phyloP scores from a whole-genome alignment of 2,113 vertebrate species.

The Leuciscus idus region DNA sequence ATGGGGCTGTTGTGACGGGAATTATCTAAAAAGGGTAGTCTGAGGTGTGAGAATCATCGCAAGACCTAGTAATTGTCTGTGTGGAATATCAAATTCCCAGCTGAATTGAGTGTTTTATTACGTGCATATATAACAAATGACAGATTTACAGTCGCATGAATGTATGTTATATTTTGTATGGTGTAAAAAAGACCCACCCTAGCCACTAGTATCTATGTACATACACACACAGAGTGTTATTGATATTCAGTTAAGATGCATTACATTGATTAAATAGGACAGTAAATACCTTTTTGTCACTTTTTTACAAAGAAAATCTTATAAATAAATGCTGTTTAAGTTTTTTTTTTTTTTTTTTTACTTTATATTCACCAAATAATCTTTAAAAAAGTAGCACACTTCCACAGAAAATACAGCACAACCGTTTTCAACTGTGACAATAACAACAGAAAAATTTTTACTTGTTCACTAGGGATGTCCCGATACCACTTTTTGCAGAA shows the following conservation, averaged over 20 bases:
- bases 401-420: background rate
- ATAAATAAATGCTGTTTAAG: background rate
- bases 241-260: background rate
- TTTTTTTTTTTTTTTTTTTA: too few species aligned
- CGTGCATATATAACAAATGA: background rate
- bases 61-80: background rate
- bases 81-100: constrained; percentile 15
- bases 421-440: background rate
- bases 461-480: too few species aligned
- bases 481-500: too few species aligned
- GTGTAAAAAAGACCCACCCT: background rate
- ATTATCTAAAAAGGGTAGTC: constrained; percentile 2
- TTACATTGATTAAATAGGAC: background rate
- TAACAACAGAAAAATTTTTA: too few species aligned
- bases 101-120: constrained; percentile 7
- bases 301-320: too few species aligned
- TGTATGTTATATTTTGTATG: background rate
- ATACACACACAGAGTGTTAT: background rate
- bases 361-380: background rate
- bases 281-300: background rate
- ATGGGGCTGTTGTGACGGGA: constrained; percentile 21
- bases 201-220: too few species aligned
- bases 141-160: background rate
- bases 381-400: background rate
- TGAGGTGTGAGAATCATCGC: background rate